These are phyloP conservation scores for Drosophila burlai DNA, from an alignment of 1,140 invertebrate genomes.

Conservation along the genomic window DNA sequence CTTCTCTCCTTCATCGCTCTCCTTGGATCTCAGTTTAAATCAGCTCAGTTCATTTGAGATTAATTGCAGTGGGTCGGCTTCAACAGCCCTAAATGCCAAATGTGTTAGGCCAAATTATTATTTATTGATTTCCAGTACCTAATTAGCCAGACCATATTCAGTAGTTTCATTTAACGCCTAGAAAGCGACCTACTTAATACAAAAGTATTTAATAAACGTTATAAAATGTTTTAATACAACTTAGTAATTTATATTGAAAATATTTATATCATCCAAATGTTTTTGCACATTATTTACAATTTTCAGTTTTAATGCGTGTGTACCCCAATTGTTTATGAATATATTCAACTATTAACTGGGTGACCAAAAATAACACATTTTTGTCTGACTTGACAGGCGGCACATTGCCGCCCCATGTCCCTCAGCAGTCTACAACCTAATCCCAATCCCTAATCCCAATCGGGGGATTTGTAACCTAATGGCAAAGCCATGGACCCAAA, in stretches of 20 bases:
- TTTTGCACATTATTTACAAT: not conserved
- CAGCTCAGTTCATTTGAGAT: slow-evolving; percentile 71
- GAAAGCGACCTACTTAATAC: not conserved
- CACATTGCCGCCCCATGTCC: not conserved
- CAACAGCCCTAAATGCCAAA: slow-evolving; percentile 40
- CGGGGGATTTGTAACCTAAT: slow-evolving; percentile 60
- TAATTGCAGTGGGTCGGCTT: slow-evolving; percentile 55
- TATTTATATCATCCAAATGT: not conserved
- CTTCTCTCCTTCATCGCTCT: not conserved
- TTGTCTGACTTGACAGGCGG: not conserved
- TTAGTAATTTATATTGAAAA: not conserved
- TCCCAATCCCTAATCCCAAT: slow-evolving; percentile 47
- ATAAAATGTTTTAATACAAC: not conserved
- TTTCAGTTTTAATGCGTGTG: not conserved
- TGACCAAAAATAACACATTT: not conserved
- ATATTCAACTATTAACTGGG: not conserved
- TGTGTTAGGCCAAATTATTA: slow-evolving; percentile 47
- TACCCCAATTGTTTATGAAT: not conserved
- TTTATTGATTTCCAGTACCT: slow-evolving; percentile 58
- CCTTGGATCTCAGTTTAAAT: slow-evolving; percentile 29
- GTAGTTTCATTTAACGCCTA: not conserved
- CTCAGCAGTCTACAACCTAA: slow-evolving; percentile 29
- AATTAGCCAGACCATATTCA: not conserved
- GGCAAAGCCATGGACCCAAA: slow-evolving; percentile 31
- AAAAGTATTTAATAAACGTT: too few species aligned